phyloP scores from a whole-genome alignment of 2,888 invertebrate genomes.

The Rhingia campestris region DNA sequence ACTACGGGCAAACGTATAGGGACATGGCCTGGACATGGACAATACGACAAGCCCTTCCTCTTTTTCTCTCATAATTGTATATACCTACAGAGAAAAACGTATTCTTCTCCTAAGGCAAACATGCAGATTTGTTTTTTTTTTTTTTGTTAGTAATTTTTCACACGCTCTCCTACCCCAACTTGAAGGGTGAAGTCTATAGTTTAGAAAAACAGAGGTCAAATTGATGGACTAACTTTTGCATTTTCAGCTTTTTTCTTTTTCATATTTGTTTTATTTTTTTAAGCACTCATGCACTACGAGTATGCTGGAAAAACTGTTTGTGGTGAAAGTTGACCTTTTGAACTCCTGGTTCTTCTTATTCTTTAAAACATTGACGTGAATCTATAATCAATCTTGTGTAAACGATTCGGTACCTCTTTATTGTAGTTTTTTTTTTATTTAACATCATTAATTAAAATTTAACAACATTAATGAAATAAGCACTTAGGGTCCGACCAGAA shows the following conservation, averaged over 20 bases:
- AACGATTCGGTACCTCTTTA: too few relatives aligned
- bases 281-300: neutral
- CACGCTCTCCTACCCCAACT: slow-evolving; percentile 41
- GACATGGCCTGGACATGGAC: neutral
- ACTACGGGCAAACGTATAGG: neutral
- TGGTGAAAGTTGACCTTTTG: too few relatives aligned
- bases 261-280: neutral
- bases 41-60: slow-evolving; percentile 4
- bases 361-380: too few relatives aligned
- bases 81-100: slow-evolving; percentile 36
- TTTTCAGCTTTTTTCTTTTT: slow-evolving; percentile 4
- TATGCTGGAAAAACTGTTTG: neutral
- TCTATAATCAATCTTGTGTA: too few relatives aligned
- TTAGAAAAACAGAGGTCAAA: slow-evolving; percentile 6
- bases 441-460: too few relatives aligned
- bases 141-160: slow-evolving; percentile 55
- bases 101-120: slow-evolving; percentile 53
- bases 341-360: too few relatives aligned
- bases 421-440: too few relatives aligned
- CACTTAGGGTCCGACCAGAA: too few relatives aligned
- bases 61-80: slow-evolving; percentile 40
- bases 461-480: too few relatives aligned
- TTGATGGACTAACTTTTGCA: slow-evolving; percentile 73
- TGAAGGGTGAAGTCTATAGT: slow-evolving; percentile 10
- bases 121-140: slow-evolving; percentile 8